These are phyloP conservation scores for Carollia perspicillata DNA, from an alignment of 2,113 vertebrate species.

Conservation along the genomic window DNA sequence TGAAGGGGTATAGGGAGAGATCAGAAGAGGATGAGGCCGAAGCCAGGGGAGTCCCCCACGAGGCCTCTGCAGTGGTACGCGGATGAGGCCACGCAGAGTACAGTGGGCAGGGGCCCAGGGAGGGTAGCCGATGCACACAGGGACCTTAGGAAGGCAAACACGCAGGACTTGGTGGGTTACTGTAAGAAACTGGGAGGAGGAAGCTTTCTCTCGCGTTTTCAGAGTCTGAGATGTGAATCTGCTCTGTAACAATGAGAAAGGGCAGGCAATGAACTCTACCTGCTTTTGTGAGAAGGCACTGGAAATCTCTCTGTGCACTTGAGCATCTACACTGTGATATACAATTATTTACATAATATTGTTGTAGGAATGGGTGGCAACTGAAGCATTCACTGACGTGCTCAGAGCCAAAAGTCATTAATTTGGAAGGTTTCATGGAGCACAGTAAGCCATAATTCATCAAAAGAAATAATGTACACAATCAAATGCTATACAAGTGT, in stretches of 20 bases:
- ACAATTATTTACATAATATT: not conserved
- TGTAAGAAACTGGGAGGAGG: not conserved
- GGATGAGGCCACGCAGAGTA: fast-evolving
- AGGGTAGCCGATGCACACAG: not conserved
- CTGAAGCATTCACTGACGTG: not conserved
- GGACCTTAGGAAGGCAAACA: not conserved
- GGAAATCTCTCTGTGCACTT: not conserved
- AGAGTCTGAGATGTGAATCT: not conserved
- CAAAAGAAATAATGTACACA: not conserved
- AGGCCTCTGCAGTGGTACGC: not conserved
- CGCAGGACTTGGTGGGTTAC: not conserved
- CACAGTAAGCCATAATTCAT: not conserved
- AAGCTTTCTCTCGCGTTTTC: not conserved
- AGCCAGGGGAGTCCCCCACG: not conserved
- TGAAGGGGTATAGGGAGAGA: not conserved
- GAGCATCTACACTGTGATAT: not conserved
- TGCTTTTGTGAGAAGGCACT: not conserved
- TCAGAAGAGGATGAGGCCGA: not conserved
- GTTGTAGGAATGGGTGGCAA: not conserved
- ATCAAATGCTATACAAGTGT: not conserved
- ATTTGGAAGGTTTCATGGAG: not conserved
- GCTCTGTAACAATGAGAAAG: not conserved
- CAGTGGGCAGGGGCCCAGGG: not conserved
- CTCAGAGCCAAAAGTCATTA: not conserved
- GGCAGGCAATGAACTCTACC: not conserved